These are phyloP conservation scores for Atrichornis clamosus DNA, from an alignment of 2,113 vertebrate species.

Conservation along the genomic window DNA sequence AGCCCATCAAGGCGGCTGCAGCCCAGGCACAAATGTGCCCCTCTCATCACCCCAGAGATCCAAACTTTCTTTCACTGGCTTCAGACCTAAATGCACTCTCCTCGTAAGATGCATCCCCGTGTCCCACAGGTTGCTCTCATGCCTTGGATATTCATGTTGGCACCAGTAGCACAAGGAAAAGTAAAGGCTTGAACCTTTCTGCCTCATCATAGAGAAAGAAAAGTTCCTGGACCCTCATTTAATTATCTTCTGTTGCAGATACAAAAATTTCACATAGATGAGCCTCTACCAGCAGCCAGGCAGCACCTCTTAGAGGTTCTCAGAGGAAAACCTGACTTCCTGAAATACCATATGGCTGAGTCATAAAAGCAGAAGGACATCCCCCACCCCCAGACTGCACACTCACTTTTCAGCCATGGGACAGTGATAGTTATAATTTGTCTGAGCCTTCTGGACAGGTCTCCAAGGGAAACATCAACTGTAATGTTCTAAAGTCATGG, in stretches of 20 bases:
- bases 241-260: neutral
- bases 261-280: neutral
- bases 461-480: neutral
- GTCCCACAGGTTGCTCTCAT: neutral
- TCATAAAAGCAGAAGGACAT: neutral
- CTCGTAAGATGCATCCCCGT: neutral
- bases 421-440: neutral
- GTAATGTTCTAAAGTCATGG: neutral
- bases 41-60: neutral
- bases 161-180: neutral
- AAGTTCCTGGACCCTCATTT: neutral
- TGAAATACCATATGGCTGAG: neutral
- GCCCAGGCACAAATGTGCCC: neutral
- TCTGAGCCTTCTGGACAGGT: neutral
- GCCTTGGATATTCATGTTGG: neutral
- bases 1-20: fast-evolving
- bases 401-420: neutral
- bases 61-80: neutral
- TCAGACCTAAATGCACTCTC: neutral
- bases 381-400: neutral
- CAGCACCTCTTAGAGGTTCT: neutral
- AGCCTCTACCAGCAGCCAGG: neutral
- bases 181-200: neutral
- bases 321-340: neutral
- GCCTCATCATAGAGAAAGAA: neutral